Base-by-base conservation (phyloP, 2,113 vertebrate genomes). In the Mesembrinibis cayennensis region DNA sequence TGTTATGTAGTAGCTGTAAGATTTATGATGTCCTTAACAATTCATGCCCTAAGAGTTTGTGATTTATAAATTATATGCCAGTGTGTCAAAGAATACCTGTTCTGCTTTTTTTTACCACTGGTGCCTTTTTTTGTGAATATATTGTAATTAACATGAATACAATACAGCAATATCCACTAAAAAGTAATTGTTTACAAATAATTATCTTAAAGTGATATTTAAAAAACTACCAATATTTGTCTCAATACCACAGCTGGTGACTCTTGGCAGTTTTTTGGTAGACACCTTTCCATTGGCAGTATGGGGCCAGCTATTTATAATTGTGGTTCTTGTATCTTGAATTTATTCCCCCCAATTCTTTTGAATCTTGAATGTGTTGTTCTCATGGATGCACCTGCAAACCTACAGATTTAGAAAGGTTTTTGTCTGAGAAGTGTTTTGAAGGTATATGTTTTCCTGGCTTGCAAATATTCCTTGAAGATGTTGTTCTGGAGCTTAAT, bases 1-100 rank as follows among this genome's bases (percentile, higher is more conserved):
- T 94, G 53, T 92, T 94, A 26, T 70, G 59, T 78, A 91, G 69
- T 58, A 82, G 29, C 42, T 45, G 32, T 61, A 78, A 74, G 94
- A 94, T 89, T 97, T 94, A 91, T 67, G 59, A 55, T 81, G 36
- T 87, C 55, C 87, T 87, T 93, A 94, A 49, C 72, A 93, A 81
- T 93, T 96, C 45, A 89, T 94, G 81, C 78, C 73, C 84, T 66
- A 36, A 63, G 87, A 95, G 87, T 62, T 89, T 78, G 50, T 62
- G 87, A 81, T 50, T 93, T 84, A 93, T 53, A 79, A 87, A 78
- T 87, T 74, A 20, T 4, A 26, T 87, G 72, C 40, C 42, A 65
- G 26, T 42, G 9, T 85, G 59, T 78, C 77, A 94, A 65, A 70
- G 25, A 87, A 87, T 89, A 82, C 59, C 69, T 62, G 42, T 85